These are phyloP conservation scores for Drosophila hamatofila DNA, from an alignment of 2,888 invertebrate species.

Conservation along the genomic window DNA sequence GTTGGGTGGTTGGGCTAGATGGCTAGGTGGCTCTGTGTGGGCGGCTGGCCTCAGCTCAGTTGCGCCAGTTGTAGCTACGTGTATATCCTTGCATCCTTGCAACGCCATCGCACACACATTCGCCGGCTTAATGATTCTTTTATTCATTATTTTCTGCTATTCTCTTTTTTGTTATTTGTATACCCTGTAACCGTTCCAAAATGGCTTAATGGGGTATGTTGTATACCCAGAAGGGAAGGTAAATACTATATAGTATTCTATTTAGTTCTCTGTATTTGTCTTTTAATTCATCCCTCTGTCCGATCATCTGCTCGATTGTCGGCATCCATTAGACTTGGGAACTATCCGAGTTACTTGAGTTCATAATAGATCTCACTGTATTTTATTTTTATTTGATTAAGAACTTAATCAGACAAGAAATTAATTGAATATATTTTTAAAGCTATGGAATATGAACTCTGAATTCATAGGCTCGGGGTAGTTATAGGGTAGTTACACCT, in stretches of 20 bases:
- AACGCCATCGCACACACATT: slow-evolving; percentile 54
- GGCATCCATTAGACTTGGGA: too few species aligned
- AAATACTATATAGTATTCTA: background rate
- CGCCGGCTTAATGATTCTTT: slow-evolving; percentile 80
- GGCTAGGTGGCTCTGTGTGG: background rate
- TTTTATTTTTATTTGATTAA: too few species aligned
- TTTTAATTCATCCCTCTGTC: background rate
- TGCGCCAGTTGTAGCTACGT: slow-evolving; percentile 19
- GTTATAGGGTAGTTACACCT: too few species aligned
- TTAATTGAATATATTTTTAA: too few species aligned
- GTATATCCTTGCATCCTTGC: slow-evolving; percentile 42
- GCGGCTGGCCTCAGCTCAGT: background rate
- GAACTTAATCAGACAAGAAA: too few species aligned
- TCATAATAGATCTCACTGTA: too few species aligned
- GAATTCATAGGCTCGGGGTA: too few species aligned
- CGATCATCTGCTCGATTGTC: background rate
- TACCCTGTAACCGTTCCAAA: background rate
- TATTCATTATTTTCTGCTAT: slow-evolving; percentile 75
- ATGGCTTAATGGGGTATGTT: background rate
- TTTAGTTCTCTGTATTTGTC: background rate
- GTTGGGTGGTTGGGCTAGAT: background rate
- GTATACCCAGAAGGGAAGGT: background rate
- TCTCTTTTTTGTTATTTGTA: slow-evolving; percentile 25
- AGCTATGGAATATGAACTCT: too few species aligned
- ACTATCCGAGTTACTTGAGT: too few species aligned